These are phyloP conservation scores for Aspidiotus rigidus DNA, from an alignment of 2,888 invertebrate genomes.

Conservation along the genomic window DNA sequence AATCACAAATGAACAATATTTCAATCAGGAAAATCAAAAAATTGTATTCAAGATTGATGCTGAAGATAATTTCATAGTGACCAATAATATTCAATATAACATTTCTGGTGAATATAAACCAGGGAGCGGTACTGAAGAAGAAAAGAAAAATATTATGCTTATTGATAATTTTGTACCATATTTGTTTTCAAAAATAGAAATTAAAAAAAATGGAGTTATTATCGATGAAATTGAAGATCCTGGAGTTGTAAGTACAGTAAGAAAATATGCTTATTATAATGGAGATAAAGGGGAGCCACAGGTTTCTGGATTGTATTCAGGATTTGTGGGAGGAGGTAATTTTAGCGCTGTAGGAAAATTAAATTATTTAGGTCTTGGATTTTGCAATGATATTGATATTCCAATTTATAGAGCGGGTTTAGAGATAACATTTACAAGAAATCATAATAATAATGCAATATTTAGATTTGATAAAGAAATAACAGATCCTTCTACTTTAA, in stretches of 20 bases:
- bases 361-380: constrained; percentile 1
- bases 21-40: no score
- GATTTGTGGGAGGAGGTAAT: constrained; percentile 4
- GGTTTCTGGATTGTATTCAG: constrained; percentile 4
- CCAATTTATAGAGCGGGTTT: constrained; percentile 4
- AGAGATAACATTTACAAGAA: constrained; percentile 2
- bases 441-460: constrained; percentile 1
- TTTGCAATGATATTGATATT: constrained; percentile 4
- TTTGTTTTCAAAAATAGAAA: not conserved
- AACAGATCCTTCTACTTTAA: not conserved
- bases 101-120: constrained; percentile 1
- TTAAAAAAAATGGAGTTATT: not conserved
- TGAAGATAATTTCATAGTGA: constrained; percentile 1
- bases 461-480: constrained; percentile 1
- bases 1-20: no score
- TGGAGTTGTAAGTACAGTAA: constrained; percentile 1
- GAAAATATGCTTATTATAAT: constrained; percentile 4
- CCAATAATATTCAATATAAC: constrained; percentile 4
- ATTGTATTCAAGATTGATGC: constrained; percentile 2
- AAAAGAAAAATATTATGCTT: constrained; percentile 4
- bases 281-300: not conserved
- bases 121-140: constrained; percentile 1
- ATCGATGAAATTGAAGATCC: not conserved
- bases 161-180: constrained; percentile 2
- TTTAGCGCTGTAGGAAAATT: not conserved